Percentiles rank a stretch among this genome's conserved stretches.
Evolutionary conservation across 2,888 invertebrate genomes (phyloP).

Genomic region (Microdon myrmicae): DNA sequence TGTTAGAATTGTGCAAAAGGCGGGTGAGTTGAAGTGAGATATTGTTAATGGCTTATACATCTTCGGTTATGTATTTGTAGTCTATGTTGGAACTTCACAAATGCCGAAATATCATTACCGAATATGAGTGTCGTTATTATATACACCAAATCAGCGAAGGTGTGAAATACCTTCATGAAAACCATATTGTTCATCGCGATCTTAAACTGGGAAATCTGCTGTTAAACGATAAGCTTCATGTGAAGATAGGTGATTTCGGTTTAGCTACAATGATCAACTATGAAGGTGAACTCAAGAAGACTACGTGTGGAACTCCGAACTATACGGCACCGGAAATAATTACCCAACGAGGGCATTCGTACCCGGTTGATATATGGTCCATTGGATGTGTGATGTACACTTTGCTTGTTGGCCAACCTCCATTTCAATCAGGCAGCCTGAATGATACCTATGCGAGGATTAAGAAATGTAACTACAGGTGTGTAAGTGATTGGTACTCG

Average conservation of each 20-base stretch:
- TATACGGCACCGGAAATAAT: slow-evolving; percentile 99
- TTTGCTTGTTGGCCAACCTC: slow-evolving; percentile 95
- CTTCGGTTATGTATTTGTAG: slow-evolving; percentile 67
- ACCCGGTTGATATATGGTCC: slow-evolving; percentile 99
- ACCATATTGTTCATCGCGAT: slow-evolving; percentile 95
- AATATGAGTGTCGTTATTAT: slow-evolving; percentile 98
- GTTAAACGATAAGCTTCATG: slow-evolving; percentile 89
- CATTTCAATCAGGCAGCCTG: slow-evolving; percentile 95
- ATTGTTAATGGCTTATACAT: slow-evolving; percentile 34
- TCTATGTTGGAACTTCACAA: slow-evolving; percentile 99
- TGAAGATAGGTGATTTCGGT: slow-evolving; percentile 99
- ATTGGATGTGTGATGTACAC: slow-evolving; percentile 99
- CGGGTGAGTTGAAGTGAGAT: slow-evolving; percentile 75
- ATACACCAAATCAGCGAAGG: slow-evolving; percentile 93
- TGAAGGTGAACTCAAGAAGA: slow-evolving; percentile 86
- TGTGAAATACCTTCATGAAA: slow-evolving; percentile 91
- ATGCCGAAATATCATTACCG: slow-evolving; percentile 91
- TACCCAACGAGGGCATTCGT: slow-evolving; percentile 96
- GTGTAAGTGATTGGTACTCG: no score
- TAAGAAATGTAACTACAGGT: slow-evolving; percentile 93
- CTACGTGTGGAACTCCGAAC: slow-evolving; percentile 98
- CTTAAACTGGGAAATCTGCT: slow-evolving; percentile 98
- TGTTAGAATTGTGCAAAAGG: slow-evolving; percentile 93
- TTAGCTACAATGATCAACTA: slow-evolving; percentile 92
- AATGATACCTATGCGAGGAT: slow-evolving; percentile 96